Conservation (phyloP, 2,113 vertebrate genomes). For the Cyanoderma ruficeps region DNA sequence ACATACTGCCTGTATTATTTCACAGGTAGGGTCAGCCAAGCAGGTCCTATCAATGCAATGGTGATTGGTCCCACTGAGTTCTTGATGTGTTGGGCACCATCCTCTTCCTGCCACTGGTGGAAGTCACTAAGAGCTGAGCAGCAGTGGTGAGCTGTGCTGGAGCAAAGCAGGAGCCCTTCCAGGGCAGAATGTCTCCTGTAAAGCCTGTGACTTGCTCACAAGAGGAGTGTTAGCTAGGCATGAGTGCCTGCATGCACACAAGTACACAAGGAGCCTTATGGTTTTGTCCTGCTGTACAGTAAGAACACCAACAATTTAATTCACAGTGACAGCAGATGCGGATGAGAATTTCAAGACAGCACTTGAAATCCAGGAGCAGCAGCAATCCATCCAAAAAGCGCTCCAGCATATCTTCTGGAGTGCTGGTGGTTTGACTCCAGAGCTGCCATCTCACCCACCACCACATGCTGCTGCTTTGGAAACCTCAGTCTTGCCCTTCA, state of each 20-base stretch:
- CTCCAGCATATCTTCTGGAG: not conserved
- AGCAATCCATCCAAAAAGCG: not conserved
- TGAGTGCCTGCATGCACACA: not conserved
- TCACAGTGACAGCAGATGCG: not conserved
- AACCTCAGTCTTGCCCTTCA: not conserved
- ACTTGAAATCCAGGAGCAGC: not conserved
- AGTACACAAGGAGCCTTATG: not conserved
- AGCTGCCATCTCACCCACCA: not conserved
- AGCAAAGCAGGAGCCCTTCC: not conserved
- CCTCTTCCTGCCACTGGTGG: not conserved
- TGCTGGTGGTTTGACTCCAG: not conserved
- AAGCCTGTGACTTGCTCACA: not conserved
- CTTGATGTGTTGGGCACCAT: not conserved
- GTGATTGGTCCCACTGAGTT: fast-evolving
- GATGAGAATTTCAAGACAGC: not conserved
- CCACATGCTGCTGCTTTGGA: not conserved
- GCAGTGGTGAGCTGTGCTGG: not conserved
- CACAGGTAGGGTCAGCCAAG: not conserved
- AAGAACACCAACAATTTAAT: not conserved
- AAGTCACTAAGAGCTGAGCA: not conserved
- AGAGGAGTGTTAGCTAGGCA: not conserved
- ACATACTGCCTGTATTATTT: fast-evolving
- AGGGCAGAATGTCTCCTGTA: not conserved
- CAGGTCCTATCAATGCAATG: not conserved
- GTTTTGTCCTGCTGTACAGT: not conserved